A percentile compares a stretch with the other conserved stretches of the same genome.
Conservation (phyloP, 2,797 vertebrate species). For the Rhyacichthys aspro region DNA sequence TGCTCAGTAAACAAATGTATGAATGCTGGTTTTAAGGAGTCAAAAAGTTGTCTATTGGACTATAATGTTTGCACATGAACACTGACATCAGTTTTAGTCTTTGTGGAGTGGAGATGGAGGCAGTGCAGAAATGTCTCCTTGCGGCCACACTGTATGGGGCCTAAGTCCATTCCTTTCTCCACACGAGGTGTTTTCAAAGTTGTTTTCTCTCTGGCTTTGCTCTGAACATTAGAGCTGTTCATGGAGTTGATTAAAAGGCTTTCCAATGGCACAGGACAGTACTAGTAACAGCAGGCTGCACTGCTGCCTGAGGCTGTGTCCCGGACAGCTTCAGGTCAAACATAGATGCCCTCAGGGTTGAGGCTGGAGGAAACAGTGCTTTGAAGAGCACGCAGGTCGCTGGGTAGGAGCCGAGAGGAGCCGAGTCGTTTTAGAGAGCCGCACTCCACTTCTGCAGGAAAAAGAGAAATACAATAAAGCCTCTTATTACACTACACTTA, state of each 20-base stretch:
- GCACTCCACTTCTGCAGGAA: constrained; percentile 73
- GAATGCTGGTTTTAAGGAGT: constrained; percentile 41
- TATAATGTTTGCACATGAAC: constrained; percentile 23
- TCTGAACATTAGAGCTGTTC: constrained; percentile 16
- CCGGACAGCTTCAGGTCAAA: constrained; percentile 76
- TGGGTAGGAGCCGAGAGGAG: constrained; percentile 89
- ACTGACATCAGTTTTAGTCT: constrained; percentile 53
- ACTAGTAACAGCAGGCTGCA: background rate
- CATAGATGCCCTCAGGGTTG: constrained; percentile 97
- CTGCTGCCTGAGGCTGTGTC: background rate
- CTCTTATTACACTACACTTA: background rate
- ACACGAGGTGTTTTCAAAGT: background rate
- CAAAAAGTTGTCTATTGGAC: constrained; percentile 8
- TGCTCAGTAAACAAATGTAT: constrained; percentile 14
- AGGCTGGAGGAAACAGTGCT: constrained; percentile 87
- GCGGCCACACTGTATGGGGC: constrained; percentile 1
- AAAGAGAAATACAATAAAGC: constrained; percentile 9
- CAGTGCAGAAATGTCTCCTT: constrained; percentile 21
- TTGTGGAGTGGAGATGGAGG: constrained; percentile 25
- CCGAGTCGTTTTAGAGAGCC: constrained; percentile 88
- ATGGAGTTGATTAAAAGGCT: background rate
- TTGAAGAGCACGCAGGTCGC: constrained; percentile 89
- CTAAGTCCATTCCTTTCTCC: constrained; percentile 8
- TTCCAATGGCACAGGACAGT: constrained; percentile 5
- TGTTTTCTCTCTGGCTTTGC: constrained; percentile 10